Evolutionary conservation across 2,797 vertebrate species (phyloP).

Genomic region (Vultur gryphus): DNA sequence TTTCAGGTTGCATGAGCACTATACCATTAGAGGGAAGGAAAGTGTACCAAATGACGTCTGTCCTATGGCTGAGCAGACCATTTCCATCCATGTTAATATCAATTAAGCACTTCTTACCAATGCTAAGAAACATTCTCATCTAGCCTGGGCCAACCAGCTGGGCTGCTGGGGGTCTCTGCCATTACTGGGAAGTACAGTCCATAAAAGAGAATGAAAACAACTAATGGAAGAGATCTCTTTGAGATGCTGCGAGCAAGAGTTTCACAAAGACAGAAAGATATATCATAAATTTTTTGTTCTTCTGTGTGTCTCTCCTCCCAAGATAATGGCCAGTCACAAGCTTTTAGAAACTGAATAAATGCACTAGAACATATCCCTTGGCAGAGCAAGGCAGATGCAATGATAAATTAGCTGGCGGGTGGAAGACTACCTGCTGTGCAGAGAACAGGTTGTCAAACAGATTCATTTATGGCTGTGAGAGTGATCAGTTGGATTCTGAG

Average conservation of each 20-base stretch:
- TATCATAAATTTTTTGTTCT: neutral
- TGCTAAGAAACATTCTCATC: neutral
- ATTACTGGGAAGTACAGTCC: neutral
- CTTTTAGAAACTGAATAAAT: constrained; percentile 36
- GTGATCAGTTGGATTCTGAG: constrained; percentile 52
- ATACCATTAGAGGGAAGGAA: neutral
- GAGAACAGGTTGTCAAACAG: constrained; percentile 54
- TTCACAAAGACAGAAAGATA: neutral
- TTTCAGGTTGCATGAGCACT: constrained; percentile 31
- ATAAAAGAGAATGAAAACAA: neutral
- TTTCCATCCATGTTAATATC: constrained; percentile 18
- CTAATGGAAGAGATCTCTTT: neutral
- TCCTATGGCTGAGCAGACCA: neutral
- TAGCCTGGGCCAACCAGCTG: neutral
- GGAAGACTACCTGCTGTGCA: constrained; percentile 43
- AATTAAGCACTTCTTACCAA: constrained; percentile 34
- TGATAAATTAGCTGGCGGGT: constrained; percentile 51
- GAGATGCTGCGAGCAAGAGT: neutral
- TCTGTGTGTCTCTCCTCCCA: neutral
- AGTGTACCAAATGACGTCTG: constrained; percentile 4
- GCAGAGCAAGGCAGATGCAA: constrained; percentile 47
- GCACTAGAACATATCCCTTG: constrained; percentile 7
- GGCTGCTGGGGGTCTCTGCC: neutral
- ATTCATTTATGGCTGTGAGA: constrained; percentile 47
- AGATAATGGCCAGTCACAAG: constrained; percentile 7